phyloP scores from a whole-genome alignment of 2,888 invertebrate genomes.

The Seladonia tumulorum region DNA sequence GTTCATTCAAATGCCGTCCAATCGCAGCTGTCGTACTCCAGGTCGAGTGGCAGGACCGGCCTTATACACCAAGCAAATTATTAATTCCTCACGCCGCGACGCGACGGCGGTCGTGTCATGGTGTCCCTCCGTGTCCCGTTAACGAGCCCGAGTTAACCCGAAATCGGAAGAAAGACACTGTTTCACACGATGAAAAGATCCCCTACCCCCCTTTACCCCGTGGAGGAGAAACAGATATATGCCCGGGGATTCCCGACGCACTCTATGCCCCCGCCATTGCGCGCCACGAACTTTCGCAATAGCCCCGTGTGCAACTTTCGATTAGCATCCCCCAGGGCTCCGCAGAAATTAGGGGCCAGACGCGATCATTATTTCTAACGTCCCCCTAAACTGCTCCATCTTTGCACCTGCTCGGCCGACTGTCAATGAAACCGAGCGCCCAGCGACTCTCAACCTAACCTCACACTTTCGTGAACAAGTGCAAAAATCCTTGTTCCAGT shows the following conservation, averaged over 20 bases:
- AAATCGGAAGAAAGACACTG: constrained; percentile 15
- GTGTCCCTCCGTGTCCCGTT: constrained; percentile 8
- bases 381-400: constrained; percentile 13
- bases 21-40: constrained; percentile 56
- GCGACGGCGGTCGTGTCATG: background rate
- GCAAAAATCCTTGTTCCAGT: no score
- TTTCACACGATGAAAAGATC: background rate
- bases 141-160: constrained; percentile 37
- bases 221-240: background rate
- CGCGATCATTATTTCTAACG: constrained; percentile 12
- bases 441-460: background rate
- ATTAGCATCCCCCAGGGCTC: constrained; percentile 4
- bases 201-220: background rate
- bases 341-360: background rate
- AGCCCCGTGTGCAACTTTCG: constrained; percentile 8
- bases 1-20: constrained; percentile 76
- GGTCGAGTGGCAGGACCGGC: constrained; percentile 54
- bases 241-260: constrained; percentile 1
- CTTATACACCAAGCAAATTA: constrained; percentile 33
- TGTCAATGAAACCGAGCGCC: background rate
- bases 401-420: constrained; percentile 9
- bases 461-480: background rate
- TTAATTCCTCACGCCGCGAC: constrained; percentile 37
- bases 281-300: constrained; percentile 1
- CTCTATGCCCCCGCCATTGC: background rate